Percentiles rank a stretch among this genome's conserved stretches.
These are phyloP conservation scores for Drosophila equinoxialis DNA, from an alignment of 1,140 invertebrate species.

Conservation along the genomic window DNA sequence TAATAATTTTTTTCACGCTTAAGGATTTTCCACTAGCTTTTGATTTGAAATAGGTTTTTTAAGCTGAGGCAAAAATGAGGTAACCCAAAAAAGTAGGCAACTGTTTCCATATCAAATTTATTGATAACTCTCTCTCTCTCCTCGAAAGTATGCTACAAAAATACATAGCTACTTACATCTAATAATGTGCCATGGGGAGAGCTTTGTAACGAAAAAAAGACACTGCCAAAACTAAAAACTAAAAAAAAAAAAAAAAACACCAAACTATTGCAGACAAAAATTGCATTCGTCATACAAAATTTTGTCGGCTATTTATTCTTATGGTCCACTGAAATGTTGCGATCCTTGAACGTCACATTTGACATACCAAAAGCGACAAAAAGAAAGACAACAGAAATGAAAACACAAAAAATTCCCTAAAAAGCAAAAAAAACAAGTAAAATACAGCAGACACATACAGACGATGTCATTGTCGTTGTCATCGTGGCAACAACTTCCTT, in stretches of 20 bases:
- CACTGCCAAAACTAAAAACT: background rate
- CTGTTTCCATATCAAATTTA: background rate
- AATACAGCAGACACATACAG: constrained; percentile 32
- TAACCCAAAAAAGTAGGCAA: background rate
- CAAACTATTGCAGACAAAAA: constrained; percentile 17
- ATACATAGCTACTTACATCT: background rate
- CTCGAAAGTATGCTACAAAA: constrained; percentile 1
- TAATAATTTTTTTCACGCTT: no score
- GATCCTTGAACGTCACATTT: constrained; percentile 46
- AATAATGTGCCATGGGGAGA: background rate
- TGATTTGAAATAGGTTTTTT: no score
- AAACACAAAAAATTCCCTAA: background rate
- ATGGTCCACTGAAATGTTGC: constrained; percentile 21
- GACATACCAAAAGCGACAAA: constrained; percentile 24
- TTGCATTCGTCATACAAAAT: constrained; percentile 44
- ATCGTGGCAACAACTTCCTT: constrained; percentile 72
- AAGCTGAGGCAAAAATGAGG: no score
- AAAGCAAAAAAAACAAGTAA: constrained; percentile 23
- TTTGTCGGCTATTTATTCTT: constrained; percentile 23
- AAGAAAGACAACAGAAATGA: background rate
- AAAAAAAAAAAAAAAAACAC: background rate
- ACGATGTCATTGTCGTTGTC: constrained; percentile 36
- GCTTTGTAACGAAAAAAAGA: background rate
- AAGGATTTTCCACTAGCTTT: no score
- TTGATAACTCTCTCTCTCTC: background rate